Conservation (phyloP, 2,113 vertebrate species). For the Sprattus sprattus region DNA sequence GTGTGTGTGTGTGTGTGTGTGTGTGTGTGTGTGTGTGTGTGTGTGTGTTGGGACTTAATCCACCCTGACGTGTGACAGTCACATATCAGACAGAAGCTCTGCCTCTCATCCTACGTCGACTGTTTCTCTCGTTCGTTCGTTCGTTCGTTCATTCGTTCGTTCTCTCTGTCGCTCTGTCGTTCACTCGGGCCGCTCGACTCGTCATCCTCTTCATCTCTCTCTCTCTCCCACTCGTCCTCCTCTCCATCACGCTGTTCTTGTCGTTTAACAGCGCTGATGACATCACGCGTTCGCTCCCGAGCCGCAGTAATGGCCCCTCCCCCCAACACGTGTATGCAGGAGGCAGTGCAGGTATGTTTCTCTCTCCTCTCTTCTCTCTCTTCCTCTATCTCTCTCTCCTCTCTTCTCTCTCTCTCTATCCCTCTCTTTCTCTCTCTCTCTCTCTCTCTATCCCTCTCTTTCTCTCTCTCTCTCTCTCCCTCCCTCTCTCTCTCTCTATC, state of each 20-base stretch:
- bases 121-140: not conserved
- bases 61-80: not conserved
- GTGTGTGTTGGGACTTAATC: constrained; percentile 16
- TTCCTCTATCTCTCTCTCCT: too few species aligned
- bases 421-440: too few species aligned
- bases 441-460: too few species aligned
- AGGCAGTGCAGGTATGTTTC: constrained; percentile 25
- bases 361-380: too few species aligned
- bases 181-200: not conserved
- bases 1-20: not conserved
- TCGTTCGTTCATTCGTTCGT: not conserved
- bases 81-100: too few species aligned
- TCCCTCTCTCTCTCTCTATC: too few species aligned
- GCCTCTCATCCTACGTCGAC: constrained; percentile 17
- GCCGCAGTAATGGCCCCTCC: constrained; percentile 13
- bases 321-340: constrained; percentile 8
- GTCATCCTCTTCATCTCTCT: not conserved
- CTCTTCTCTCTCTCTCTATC: too few species aligned
- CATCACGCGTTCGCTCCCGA: constrained; percentile 15
- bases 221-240: not conserved
- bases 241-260: constrained; percentile 38
- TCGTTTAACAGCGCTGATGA: constrained; percentile 37
- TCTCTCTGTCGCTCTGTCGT: not conserved
- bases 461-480: too few species aligned
- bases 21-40: constrained; percentile 24